Base-by-base conservation (phyloP, 2,797 vertebrate species). In the Halcyon badia region DNA sequence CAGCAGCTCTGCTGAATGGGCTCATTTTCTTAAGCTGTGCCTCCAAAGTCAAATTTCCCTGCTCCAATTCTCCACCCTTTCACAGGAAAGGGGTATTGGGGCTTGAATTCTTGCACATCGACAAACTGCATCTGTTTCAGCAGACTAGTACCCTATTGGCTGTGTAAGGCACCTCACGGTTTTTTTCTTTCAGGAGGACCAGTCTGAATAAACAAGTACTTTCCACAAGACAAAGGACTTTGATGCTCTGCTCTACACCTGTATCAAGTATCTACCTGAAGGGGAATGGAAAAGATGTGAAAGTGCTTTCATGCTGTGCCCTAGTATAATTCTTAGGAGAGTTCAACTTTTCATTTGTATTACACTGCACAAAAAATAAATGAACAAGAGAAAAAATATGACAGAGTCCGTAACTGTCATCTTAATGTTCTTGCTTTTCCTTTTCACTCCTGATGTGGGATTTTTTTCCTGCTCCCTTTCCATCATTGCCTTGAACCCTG, bases 401-500 rank as follows among this genome's bases (percentile, higher is more conserved):
- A 5, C 17, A 51, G 24, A 28, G 35, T 21, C 30, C 2, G 6
- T n/a, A 72, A 66, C 46, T 83, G 76, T 75, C 11, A 4, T 49
- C 52, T 46, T 35, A 65, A 88, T 42, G 89, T 94, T 98, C 97
- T 96, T 97, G 35, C 7, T 92, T 73, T 69, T 68, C 44, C 65
- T 89, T 91, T 72, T 75, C 60, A 71, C 18, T 69, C 26, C 46
- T 65, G 31, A 75, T 56, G 24, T 30, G 64, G 33, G n/a, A 6
- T 65, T 66, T 87, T 80, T 89, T 83, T 37, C 51, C 56, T 52
- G 68, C 94, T 98, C 98, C 96, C 41, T 66, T 71, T 97, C 97
- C 94, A 95, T 94, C 97, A 98, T 98, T 98, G 97, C 98, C 98
- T 98, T 98, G 98, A 99, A 98, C 98, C 97, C 87, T 96, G 98